Percentiles rank a stretch among this genome's conserved stretches.
phyloP scores from a whole-genome alignment of 2,888 invertebrate species.

The Heliothis peltigera region DNA sequence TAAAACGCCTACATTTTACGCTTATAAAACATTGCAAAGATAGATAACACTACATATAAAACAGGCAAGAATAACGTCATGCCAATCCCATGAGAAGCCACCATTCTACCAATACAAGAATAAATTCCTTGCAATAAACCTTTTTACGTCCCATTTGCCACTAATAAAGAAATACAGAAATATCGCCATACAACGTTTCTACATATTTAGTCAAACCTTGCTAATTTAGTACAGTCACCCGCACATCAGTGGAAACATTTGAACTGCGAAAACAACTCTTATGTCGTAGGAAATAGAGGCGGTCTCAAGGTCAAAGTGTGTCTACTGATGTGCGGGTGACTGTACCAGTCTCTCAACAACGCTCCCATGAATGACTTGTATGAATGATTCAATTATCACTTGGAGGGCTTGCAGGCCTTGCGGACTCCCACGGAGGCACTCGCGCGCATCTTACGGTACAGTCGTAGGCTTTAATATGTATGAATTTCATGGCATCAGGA shows the following conservation, averaged over 20 bases:
- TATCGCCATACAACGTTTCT: slow-evolving; percentile 14
- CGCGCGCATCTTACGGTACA: slow-evolving; percentile 55
- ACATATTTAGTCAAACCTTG: slow-evolving; percentile 23
- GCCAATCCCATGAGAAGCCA: slow-evolving; percentile 12
- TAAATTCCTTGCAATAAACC: slow-evolving; percentile 4
- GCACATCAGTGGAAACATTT: too few relatives aligned
- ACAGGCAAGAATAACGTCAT: too few relatives aligned
- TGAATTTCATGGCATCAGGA: slow-evolving; percentile 17
- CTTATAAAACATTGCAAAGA: too few relatives aligned
- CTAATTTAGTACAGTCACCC: too few relatives aligned
- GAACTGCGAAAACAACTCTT: too few relatives aligned
- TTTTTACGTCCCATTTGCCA: not conserved
- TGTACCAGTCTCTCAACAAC: slow-evolving; percentile 13
- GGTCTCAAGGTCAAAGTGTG: too few relatives aligned
- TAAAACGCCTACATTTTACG: too few relatives aligned
- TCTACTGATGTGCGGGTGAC: too few relatives aligned
- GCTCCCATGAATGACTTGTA: slow-evolving; percentile 49
- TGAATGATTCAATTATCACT: slow-evolving; percentile 72
- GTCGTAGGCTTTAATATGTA: slow-evolving; percentile 40
- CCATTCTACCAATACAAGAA: not conserved
- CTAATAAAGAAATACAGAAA: slow-evolving; percentile 27
- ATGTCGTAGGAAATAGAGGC: too few relatives aligned
- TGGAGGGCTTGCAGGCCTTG: slow-evolving; percentile 42
- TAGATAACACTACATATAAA: too few relatives aligned
- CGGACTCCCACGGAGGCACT: slow-evolving; percentile 56